Evolutionary conservation across 2,888 invertebrate genomes (phyloP).

Genomic region (Graphium colonna): DNA sequence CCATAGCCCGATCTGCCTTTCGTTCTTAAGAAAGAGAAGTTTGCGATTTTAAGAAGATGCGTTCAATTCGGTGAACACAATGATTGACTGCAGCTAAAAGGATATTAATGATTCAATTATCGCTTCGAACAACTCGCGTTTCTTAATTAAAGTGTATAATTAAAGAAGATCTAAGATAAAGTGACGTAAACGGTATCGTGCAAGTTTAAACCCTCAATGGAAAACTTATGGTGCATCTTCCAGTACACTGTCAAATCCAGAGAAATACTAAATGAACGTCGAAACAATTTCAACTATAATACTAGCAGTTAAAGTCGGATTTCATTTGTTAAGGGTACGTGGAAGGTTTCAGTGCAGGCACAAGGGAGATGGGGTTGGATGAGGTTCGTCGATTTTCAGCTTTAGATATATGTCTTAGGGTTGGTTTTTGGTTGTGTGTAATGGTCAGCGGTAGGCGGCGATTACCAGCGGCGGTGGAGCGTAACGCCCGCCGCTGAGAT

Average conservation of each 20-base stretch:
- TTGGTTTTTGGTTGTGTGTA: conserved; percentile 12
- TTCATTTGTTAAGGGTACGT: background rate
- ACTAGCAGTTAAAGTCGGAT: background rate
- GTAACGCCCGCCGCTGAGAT: conserved; percentile 76
- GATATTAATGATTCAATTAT: conserved; percentile 67
- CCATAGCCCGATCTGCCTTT: too few species aligned
- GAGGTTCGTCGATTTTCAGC: conserved; percentile 9
- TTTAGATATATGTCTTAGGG: background rate
- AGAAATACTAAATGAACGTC: background rate
- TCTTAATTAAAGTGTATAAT: conserved; percentile 71
- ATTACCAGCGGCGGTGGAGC: conserved; percentile 61
- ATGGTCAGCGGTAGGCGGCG: conserved; percentile 36
- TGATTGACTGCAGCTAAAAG: conserved; percentile 29
- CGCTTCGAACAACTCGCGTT: conserved; percentile 54
- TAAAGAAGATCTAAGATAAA: conserved; percentile 46
- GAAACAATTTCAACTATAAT: background rate
- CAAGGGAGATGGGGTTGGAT: background rate
- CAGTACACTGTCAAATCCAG: background rate
- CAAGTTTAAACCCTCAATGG: background rate
- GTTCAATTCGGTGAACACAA: conserved; percentile 1
- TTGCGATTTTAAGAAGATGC: too few species aligned
- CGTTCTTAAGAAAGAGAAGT: too few species aligned
- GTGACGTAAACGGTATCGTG: conserved; percentile 17
- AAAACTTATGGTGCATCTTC: background rate
- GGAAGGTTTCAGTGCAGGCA: background rate